Evolutionary conservation across 2,113 vertebrate genomes (phyloP), one percentile per base, ranked within the genome.

Genomic region (Parus major): DNA sequence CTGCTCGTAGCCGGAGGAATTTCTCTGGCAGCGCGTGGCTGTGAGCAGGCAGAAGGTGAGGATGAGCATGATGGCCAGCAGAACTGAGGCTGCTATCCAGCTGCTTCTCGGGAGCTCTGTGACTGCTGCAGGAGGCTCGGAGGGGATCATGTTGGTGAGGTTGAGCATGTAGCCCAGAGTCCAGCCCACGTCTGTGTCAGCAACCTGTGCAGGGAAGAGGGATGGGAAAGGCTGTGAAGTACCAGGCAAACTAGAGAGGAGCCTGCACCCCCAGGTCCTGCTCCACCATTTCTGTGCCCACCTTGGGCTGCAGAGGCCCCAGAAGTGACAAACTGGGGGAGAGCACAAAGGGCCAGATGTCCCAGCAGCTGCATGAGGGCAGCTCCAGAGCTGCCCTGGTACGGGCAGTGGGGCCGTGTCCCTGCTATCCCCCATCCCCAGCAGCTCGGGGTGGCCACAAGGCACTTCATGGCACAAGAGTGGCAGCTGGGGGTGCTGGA

Each of bases 111-210:
- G 95, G 78, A 98, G 93, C 12, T 93, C 95, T 79, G 97, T 97
- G 68, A 91, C 96, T 63, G 94, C 71, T 4, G 17, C 50, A 1
- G 95, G 81, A n/a, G n/a, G 66, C 83, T 98, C 98, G 0, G 96
- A 96, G 1, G 98, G 98, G 88, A 99, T 95, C 79, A 98, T 81
- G 84, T 97, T 99, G 95, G 98, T 99, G 81, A 98, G 91, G 46
- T 88, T 98, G 70, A 99, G 97, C 98, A 99, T 98, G 96, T 98
- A 99, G 79, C 99, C 98, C 83, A 99, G 97, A 20, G 98, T 98
- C 99, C 98, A 99, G 50, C 98, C 98, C 82, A 98, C 92, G 0
- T 98, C 98, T 4, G 95, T 44, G 3, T 96, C 89, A 12, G 97
- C 91, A 1, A 98, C 98, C 99, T 99, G 96, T 5, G 82, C 80